phyloP scores from a whole-genome alignment of 2,797 vertebrate genomes.

The Melanogrammus aeglefinus region DNA sequence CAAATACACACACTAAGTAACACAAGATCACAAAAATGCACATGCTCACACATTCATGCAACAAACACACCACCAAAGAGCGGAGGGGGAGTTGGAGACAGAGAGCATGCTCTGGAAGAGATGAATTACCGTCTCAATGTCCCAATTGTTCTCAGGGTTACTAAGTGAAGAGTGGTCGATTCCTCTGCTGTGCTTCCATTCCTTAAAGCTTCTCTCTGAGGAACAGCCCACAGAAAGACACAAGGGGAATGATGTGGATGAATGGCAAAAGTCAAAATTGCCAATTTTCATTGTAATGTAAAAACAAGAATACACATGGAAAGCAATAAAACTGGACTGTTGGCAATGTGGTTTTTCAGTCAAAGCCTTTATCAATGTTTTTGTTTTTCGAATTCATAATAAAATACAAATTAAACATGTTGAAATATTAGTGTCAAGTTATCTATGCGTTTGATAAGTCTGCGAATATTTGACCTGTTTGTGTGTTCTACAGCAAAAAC shows the following conservation, averaged over 20 bases:
- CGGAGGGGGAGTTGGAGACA: not conserved
- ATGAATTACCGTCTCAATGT: constrained; percentile 14
- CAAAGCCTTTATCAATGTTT: too few relatives aligned
- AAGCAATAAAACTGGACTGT: too few relatives aligned
- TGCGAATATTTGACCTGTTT: too few relatives aligned
- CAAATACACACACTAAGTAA: not conserved
- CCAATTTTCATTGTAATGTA: too few relatives aligned
- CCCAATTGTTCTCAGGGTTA: constrained; percentile 15
- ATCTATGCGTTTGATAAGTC: too few relatives aligned
- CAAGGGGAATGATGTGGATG: not conserved
- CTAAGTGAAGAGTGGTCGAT: not conserved
- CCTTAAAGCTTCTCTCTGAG: not conserved
- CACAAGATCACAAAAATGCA: not conserved
- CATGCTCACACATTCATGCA: not conserved
- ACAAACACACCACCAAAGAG: not conserved
- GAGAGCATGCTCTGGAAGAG: not conserved
- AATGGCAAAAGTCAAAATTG: too few relatives aligned
- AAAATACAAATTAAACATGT: too few relatives aligned
- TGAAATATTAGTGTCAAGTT: too few relatives aligned
- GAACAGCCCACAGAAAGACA: not conserved
- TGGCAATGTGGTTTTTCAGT: too few relatives aligned
- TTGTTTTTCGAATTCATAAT: too few relatives aligned
- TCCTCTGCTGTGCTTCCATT: not conserved
- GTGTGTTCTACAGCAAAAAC: too few relatives aligned
- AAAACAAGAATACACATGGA: too few relatives aligned